Base-by-base conservation (phyloP, 2,113 vertebrate species). In the Probosciger aterrimus region DNA sequence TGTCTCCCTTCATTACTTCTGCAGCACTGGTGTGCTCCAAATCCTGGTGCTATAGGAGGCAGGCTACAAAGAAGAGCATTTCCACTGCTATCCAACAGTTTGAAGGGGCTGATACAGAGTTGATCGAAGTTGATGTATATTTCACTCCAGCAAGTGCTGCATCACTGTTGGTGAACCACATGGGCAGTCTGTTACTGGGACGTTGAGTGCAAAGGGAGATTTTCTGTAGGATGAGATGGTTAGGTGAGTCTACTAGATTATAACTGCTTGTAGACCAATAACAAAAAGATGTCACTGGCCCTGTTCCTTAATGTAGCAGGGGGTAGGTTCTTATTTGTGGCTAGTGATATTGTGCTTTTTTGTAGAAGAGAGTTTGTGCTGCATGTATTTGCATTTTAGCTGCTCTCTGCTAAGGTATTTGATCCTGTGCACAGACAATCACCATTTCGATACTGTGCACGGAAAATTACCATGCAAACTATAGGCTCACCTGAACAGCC, bases 291-390 rank as follows among this genome's bases (percentile, higher is more conserved):
- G 20, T 63, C 47, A 79, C 14, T 69, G n/a, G 24, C 6, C 27
- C 24, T 37, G 8, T 55, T 62, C 14, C 17, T 33, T 44, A 68
- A 55, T 1, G 1, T 31, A 81, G 24, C 0, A 1, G 6, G 3
- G 1, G 2, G 0, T 43, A 55, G 3, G 10, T 24, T 69, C 15
- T 20, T 76, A 30, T 78, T 50, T 79, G 60, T 31, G 41, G 22
- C 7, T 2, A 4, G 17, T 53, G 44, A 20, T 47, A 18, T 3
- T 0, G 0, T 6, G 3, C 0, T 18, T 10, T 44, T 62, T 50
- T 33, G 3, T 35, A 13, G 22, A 86, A 43, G 3, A 64, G 9
- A 59, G 7, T 19, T 69, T 60, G 11, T 63, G 86, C 24, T 59
- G 15, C 6, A 6, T 15, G 13, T 62, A 4, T 59, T 90, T 86